Evolutionary conservation across 2,113 vertebrate species (phyloP).

Genomic region (Istiophorus platypterus): DNA sequence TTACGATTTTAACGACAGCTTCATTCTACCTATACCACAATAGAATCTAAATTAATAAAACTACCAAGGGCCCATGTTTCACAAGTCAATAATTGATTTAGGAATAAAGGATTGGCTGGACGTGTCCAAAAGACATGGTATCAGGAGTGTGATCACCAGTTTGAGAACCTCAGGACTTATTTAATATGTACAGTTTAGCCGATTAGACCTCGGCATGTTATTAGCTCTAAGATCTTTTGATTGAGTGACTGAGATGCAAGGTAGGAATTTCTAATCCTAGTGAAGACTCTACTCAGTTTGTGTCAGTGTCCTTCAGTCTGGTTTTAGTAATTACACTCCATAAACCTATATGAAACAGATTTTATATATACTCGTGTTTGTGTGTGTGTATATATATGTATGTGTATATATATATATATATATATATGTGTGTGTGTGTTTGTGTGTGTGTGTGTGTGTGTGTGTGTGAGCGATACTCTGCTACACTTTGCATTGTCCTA

Average conservation of each 20-base stretch:
- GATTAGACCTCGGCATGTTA: slow-evolving; percentile 3
- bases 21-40: slow-evolving; percentile 34
- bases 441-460: background rate
- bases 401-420: background rate
- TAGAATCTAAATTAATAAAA: slow-evolving; percentile 57
- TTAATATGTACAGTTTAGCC: slow-evolving; percentile 11
- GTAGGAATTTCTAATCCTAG: slow-evolving; percentile 3
- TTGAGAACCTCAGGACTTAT: slow-evolving; percentile 11
- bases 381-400: background rate
- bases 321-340: background rate
- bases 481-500: slow-evolving; percentile 51
- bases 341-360: slow-evolving; percentile 8
- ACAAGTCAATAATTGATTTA: slow-evolving; percentile 38
- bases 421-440: background rate
- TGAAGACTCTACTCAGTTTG: background rate
- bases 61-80: slow-evolving; percentile 45
- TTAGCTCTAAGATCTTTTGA: slow-evolving; percentile 11
- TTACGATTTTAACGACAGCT: slow-evolving; percentile 42
- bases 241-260: background rate
- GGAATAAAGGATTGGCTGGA: slow-evolving; percentile 25
- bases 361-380: background rate
- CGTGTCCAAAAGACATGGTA: slow-evolving; percentile 31
- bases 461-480: slow-evolving; percentile 28
- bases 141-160: slow-evolving; percentile 32
- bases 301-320: slow-evolving; percentile 3